Conservation (phyloP, 2,113 vertebrate species). For the Paratilapia polleni region DNA sequence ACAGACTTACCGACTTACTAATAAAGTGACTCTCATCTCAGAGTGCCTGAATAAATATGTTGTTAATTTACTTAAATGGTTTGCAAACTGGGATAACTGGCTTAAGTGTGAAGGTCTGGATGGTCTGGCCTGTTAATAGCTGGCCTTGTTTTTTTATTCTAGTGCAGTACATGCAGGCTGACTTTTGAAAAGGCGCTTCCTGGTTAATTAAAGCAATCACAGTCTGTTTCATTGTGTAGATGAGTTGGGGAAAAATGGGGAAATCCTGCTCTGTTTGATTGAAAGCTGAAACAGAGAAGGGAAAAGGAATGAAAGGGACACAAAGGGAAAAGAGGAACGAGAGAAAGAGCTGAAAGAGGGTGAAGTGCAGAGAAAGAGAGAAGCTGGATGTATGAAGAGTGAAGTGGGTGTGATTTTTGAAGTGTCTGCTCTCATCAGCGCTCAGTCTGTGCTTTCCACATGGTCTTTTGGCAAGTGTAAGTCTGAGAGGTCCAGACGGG, state of each 20-base stretch:
- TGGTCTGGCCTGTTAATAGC: slow-evolving; percentile 1
- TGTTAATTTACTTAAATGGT: not conserved
- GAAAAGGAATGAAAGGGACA: not conserved
- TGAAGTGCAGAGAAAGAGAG: slow-evolving; percentile 3
- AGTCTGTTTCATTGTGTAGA: slow-evolving; percentile 5
- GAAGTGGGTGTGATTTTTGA: slow-evolving; percentile 7
- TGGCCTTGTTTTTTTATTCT: not conserved
- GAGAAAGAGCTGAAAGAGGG: not conserved
- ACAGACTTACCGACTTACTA: slow-evolving; percentile 41
- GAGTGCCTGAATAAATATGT: not conserved
- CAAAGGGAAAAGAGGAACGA: not conserved
- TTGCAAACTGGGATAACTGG: not conserved
- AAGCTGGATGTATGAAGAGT: slow-evolving; percentile 16
- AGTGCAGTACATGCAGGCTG: not conserved
- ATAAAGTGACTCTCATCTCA: slow-evolving; percentile 12
- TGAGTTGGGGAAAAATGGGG: not conserved
- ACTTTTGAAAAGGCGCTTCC: not conserved
- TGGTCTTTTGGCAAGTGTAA: slow-evolving; percentile 45
- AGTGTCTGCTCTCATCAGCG: slow-evolving; percentile 28
- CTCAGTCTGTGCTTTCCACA: slow-evolving; percentile 46
- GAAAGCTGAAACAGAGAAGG: not conserved
- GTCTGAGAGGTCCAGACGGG: slow-evolving; percentile 18
- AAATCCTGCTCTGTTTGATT: not conserved
- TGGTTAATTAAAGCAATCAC: slow-evolving; percentile 6
- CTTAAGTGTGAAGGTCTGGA: not conserved